phyloP scores from a whole-genome alignment of 92 coral and sea anemone species.

The Phenganax marumi region DNA sequence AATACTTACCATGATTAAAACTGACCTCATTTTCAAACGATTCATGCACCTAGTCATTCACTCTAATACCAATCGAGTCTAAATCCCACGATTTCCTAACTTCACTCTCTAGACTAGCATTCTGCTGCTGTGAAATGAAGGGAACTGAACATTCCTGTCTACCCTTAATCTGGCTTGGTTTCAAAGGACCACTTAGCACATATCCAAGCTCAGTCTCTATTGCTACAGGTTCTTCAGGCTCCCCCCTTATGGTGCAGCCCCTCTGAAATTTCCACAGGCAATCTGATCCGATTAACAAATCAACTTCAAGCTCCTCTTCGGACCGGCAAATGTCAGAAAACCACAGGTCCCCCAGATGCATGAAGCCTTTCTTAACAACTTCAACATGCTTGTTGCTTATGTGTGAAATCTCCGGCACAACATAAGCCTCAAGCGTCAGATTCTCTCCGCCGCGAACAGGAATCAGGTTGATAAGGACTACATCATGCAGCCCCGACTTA shows the following conservation, averaged over 20 bases:
- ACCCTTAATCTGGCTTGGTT: not conserved
- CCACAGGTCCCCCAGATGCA: too few relatives aligned
- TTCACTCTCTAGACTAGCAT: slow-evolving; percentile 21
- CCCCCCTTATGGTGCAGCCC: too few relatives aligned
- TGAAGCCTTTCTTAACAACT: too few relatives aligned
- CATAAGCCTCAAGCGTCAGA: slow-evolving; percentile 48
- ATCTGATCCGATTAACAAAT: too few relatives aligned
- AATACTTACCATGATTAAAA: slow-evolving; percentile 40
- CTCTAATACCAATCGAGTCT: too few relatives aligned
- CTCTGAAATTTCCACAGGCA: too few relatives aligned
- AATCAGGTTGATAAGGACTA: slow-evolving; percentile 23
- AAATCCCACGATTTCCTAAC: slow-evolving; percentile 49
- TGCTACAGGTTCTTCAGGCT: too few relatives aligned
- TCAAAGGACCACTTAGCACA: not conserved
- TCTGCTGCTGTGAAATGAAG: not conserved
- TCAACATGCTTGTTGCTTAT: too few relatives aligned
- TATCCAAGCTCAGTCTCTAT: too few relatives aligned
- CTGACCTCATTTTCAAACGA: slow-evolving; percentile 30
- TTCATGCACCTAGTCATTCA: too few relatives aligned
- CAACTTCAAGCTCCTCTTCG: too few relatives aligned
- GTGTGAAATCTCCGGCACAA: slow-evolving; percentile 37
- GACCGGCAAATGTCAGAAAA: too few relatives aligned
- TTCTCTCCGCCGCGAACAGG: slow-evolving; percentile 35
- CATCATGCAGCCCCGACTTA: not conserved
- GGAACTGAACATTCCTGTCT: slow-evolving; percentile 1